Percentiles rank a stretch among this genome's conserved stretches.
Conservation (phyloP, 2,888 invertebrate genomes). For the Pseudococcus longispinus region DNA sequence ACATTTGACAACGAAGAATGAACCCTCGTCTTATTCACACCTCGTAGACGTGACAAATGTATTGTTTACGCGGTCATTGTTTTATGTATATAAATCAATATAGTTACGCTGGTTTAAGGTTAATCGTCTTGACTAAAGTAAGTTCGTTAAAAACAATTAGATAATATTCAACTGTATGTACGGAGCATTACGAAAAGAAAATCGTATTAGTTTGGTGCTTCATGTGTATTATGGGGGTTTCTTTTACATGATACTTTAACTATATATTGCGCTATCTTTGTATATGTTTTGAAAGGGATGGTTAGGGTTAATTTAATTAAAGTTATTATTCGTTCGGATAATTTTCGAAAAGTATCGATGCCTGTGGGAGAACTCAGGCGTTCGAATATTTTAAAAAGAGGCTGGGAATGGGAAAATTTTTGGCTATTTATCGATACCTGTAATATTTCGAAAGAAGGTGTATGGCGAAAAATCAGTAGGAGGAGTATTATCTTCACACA, state of each 20-base stretch:
- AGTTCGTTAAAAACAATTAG: neutral
- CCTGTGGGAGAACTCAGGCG: neutral
- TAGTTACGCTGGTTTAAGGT: neutral
- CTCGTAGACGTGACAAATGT: neutral
- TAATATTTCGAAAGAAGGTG: neutral
- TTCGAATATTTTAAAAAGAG: neutral
- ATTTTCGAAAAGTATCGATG: neutral
- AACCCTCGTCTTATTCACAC: neutral
- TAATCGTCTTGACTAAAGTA: neutral
- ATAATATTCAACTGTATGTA: neutral
- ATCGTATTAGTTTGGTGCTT: conserved; percentile 10
- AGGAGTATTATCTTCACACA: neutral
- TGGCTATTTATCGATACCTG: neutral
- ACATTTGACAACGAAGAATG: neutral
- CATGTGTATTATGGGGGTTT: neutral
- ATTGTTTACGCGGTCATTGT: neutral
- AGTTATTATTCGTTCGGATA: neutral
- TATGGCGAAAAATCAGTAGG: neutral
- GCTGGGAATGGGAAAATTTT: neutral
- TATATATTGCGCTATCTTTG: neutral
- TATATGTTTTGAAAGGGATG: neutral
- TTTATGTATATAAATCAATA: neutral
- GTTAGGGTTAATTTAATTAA: neutral
- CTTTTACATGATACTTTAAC: neutral
- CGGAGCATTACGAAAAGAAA: neutral